Conservation (phyloP, 2,797 vertebrate genomes). For the Chaenodraco wilsoni region DNA sequence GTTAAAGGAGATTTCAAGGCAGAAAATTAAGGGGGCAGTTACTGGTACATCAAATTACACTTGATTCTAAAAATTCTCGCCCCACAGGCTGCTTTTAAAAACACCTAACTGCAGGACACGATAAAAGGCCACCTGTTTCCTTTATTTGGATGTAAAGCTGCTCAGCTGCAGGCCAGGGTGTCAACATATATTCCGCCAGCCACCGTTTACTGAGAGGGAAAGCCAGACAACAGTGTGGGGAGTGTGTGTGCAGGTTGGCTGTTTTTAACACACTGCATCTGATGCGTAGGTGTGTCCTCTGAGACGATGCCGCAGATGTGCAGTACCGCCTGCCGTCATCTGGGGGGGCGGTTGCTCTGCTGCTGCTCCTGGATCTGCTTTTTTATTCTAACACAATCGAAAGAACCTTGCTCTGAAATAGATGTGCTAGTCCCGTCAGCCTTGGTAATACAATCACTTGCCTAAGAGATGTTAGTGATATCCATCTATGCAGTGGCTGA, state of each 20-base stretch:
- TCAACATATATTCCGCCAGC: neutral
- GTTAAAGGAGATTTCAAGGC: too few species aligned
- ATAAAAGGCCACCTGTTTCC: too few species aligned
- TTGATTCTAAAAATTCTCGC: too few species aligned
- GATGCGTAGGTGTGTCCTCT: conserved; percentile 58
- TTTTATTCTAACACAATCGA: conserved; percentile 53
- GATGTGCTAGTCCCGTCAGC: conserved; percentile 66
- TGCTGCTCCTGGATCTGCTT: conserved; percentile 32
- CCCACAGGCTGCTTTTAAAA: too few species aligned
- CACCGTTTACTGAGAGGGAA: neutral
- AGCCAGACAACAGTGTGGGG: conserved; percentile 5
- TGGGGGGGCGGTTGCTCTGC: conserved; percentile 73
- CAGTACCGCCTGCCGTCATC: conserved; percentile 41
- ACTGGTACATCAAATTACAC: too few species aligned
- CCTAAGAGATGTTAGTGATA: conserved; percentile 63
- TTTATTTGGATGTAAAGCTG: too few species aligned
- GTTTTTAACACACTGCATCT: conserved; percentile 38
- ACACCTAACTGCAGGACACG: too few species aligned
- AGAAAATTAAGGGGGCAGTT: too few species aligned
- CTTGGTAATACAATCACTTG: conserved; percentile 69
- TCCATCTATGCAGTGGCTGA: conserved; percentile 46
- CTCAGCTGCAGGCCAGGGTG: neutral
- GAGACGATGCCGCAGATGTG: neutral
- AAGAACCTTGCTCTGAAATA: conserved; percentile 64
- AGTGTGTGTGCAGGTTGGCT: conserved; percentile 20